A percentile compares a stretch with the other conserved stretches of the same genome.
Conservation (phyloP, 2,888 invertebrate species). For the Mellilla xanthometata region DNA sequence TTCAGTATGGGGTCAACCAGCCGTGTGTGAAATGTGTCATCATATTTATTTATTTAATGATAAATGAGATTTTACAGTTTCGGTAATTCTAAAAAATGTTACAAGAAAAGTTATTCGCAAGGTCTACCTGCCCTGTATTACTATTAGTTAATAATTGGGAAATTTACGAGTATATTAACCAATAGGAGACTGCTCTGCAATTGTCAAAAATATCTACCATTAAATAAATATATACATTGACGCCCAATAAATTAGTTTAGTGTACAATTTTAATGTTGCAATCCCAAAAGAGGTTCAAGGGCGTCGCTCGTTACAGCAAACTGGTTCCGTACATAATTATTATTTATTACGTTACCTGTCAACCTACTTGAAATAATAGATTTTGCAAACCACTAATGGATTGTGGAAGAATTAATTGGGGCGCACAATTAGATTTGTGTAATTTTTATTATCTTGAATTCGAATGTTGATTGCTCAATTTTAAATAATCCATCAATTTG, state of each 20-base stretch:
- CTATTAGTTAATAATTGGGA: too few species aligned
- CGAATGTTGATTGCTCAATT: slow-evolving; percentile 2
- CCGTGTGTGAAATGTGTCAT: too few species aligned
- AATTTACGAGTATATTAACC: too few species aligned
- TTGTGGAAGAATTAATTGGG: slow-evolving; percentile 6
- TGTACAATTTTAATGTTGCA: slow-evolving; percentile 19
- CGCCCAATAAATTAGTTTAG: neutral
- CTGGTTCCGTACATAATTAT: slow-evolving; percentile 32
- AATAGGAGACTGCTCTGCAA: too few species aligned
- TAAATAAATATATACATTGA: neutral
- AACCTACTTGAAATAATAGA: slow-evolving; percentile 13
- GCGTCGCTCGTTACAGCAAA: slow-evolving; percentile 44
- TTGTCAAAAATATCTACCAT: too few species aligned
- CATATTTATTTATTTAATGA: too few species aligned
- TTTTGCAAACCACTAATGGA: slow-evolving; percentile 6
- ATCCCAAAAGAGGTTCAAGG: slow-evolving; percentile 60
- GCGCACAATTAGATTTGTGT: slow-evolving; percentile 4
- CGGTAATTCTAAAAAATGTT: too few species aligned
- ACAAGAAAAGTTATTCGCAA: too few species aligned
- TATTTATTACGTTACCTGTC: slow-evolving; percentile 22
- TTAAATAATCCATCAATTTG: neutral
- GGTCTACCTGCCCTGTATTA: too few species aligned
- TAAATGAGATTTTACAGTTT: too few species aligned
- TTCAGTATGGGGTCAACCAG: too few species aligned
- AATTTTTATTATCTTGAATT: slow-evolving; percentile 4